phyloP scores from a whole-genome alignment of 2,888 invertebrate genomes.

The Cheilosia impressa region DNA sequence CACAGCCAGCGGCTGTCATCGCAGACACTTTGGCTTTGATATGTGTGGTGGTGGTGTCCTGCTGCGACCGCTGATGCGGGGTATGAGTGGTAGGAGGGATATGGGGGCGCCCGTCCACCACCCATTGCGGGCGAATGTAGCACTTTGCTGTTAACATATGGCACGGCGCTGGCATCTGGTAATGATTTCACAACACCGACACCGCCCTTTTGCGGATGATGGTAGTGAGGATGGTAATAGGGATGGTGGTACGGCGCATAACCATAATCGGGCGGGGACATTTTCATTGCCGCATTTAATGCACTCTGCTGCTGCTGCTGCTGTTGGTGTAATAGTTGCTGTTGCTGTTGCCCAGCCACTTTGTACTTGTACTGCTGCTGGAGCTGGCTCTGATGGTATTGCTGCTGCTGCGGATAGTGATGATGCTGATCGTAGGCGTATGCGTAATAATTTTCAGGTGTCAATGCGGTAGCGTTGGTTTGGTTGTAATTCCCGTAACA shows the following conservation, averaged over 20 bases:
- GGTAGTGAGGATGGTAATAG: slow-evolving; percentile 67
- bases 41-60: slow-evolving; percentile 69
- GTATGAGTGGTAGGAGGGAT: slow-evolving; percentile 57
- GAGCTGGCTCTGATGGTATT: slow-evolving; percentile 35
- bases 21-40: slow-evolving; percentile 70
- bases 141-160: slow-evolving; percentile 67
- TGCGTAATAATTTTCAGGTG: slow-evolving; percentile 62
- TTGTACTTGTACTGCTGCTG: slow-evolving; percentile 60
- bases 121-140: slow-evolving; percentile 38
- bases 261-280: slow-evolving; percentile 65
- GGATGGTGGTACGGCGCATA: slow-evolving; percentile 69
- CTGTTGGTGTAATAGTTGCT: slow-evolving; percentile 29
- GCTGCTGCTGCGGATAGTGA: slow-evolving; percentile 47
- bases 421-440: slow-evolving; percentile 59
- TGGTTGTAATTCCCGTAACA: slow-evolving; percentile 55
- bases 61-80: slow-evolving; percentile 53
- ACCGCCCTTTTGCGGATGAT: slow-evolving; percentile 64
- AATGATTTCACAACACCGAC: slow-evolving; percentile 59
- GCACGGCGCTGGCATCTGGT: slow-evolving; percentile 62
- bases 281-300: slow-evolving; percentile 49
- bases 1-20: slow-evolving; percentile 71
- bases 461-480: background rate
- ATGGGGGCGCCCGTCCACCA: slow-evolving; percentile 45
- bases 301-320: slow-evolving; percentile 53
- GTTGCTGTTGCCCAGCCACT: slow-evolving; percentile 42